These are phyloP conservation scores for Panthera uncia DNA, from an alignment of 2,113 vertebrate species.

Conservation along the genomic window DNA sequence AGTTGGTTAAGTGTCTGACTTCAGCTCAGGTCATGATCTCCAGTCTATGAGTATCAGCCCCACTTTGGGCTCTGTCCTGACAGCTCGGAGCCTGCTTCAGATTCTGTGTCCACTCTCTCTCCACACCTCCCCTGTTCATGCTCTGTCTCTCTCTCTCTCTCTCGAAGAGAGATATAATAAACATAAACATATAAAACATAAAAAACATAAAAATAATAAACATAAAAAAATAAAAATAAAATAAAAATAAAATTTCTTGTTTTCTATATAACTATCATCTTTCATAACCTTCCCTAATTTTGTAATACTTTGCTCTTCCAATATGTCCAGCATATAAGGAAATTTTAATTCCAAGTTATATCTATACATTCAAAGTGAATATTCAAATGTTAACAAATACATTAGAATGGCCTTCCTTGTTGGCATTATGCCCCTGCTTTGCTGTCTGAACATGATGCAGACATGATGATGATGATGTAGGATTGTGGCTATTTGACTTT, in stretches of 20 bases:
- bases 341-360: conserved; percentile 1
- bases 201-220: too few species aligned
- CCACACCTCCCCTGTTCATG: too few species aligned
- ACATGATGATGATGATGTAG: rapidly evolving
- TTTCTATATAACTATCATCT: background rate
- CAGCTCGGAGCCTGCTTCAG: too few species aligned
- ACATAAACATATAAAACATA: too few species aligned
- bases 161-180: too few species aligned
- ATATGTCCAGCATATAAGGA: background rate
- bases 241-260: background rate
- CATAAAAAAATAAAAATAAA: too few species aligned
- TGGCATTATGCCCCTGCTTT: background rate
- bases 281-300: background rate
- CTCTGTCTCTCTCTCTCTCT: too few species aligned
- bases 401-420: background rate
- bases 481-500: background rate
- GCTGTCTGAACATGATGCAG: background rate
- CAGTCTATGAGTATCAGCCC: too few species aligned
- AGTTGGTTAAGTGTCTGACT: too few species aligned
- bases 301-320: background rate
- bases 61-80: too few species aligned
- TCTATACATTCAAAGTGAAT: background rate
- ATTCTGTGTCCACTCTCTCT: too few species aligned
- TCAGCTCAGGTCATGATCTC: too few species aligned
- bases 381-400: background rate